Conservation (phyloP, 2,113 vertebrate genomes). For the Hypocryptadius cinnamomeus region DNA sequence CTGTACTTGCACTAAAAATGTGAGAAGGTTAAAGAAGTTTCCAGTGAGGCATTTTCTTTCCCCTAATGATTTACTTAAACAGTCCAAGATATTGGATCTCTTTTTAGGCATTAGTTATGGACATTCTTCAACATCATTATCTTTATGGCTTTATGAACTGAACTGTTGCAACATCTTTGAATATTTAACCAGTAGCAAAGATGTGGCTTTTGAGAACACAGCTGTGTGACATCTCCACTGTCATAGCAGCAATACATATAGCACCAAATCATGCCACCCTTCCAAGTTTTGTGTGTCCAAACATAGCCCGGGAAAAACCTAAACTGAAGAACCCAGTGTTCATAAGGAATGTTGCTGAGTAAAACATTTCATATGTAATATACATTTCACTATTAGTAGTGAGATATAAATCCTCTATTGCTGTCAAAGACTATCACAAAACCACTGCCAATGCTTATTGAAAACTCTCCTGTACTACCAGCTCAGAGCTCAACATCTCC, state of each 20-base stretch:
- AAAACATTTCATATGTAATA: not conserved
- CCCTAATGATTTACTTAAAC: not conserved
- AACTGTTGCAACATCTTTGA: not conserved
- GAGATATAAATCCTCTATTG: not conserved
- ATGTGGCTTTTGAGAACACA: not conserved
- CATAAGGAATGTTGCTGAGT: not conserved
- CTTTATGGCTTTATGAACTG: not conserved
- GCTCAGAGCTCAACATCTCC: not conserved
- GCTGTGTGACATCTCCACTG: not conserved
- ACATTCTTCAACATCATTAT: not conserved
- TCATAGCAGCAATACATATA: not conserved
- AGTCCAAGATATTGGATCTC: not conserved
- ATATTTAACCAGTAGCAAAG: not conserved
- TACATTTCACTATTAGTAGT: not conserved
- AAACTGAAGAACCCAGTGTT: not conserved
- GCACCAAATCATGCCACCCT: not conserved
- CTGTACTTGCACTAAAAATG: not conserved
- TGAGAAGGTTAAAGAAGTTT: not conserved
- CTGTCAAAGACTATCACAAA: not conserved
- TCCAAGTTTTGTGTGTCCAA: not conserved
- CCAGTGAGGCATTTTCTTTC: not conserved
- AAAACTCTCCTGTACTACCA: not conserved
- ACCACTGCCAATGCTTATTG: not conserved
- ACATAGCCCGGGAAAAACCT: not conserved
- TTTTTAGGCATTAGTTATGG: not conserved